phyloP scores from a whole-genome alignment of 2,113 vertebrate genomes.

The Laticauda laticaudata region DNA sequence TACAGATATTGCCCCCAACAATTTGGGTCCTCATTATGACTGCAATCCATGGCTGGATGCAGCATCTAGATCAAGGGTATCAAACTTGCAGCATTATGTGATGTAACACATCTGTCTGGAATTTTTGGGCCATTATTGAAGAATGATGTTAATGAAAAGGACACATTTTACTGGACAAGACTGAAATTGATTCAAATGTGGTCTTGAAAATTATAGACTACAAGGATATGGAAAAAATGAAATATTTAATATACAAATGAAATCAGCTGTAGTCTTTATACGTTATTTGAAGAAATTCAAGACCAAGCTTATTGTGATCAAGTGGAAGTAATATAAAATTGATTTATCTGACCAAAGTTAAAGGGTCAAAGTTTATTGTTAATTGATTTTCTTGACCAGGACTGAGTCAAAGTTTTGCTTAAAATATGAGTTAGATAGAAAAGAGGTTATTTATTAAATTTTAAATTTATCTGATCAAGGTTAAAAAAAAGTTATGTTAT shows the following conservation, averaged over 20 bases:
- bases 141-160: neutral
- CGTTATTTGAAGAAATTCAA: neutral
- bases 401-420: neutral
- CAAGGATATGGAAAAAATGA: neutral
- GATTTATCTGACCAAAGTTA: neutral
- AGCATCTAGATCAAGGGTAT: neutral
- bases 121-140: neutral
- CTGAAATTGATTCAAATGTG: neutral
- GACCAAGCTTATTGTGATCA: neutral
- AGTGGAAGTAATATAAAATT: neutral
- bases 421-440: neutral
- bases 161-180: neutral
- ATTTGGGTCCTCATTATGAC: neutral
- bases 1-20: no score
- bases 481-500: neutral
- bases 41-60: neutral
- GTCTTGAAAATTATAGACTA: neutral
- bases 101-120: neutral
- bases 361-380: neutral
- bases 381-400: neutral
- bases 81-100: no score
- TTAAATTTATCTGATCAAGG: neutral
- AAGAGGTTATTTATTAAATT: neutral
- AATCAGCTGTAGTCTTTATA: neutral
- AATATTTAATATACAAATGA: neutral